Conservation (phyloP, 2,888 invertebrate species). For the Andrena marginata region DNA sequence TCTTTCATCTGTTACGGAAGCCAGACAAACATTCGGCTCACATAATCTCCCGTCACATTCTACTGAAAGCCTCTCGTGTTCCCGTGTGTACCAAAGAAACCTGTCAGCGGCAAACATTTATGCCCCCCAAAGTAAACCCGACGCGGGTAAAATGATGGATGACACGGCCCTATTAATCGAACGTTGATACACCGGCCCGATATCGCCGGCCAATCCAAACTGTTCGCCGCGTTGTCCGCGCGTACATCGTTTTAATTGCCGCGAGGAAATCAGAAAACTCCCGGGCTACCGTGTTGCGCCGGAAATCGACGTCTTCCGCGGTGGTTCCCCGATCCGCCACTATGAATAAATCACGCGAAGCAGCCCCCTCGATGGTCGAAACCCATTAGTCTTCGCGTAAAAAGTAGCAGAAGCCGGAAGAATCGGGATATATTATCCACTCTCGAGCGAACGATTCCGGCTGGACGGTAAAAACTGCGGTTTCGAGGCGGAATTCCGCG, state of each 20-base stretch:
- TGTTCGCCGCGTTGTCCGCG: not conserved
- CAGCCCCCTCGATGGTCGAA: slow-evolving; percentile 28
- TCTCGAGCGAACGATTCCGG: slow-evolving; percentile 14
- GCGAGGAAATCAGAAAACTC: not conserved
- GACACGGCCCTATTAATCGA: slow-evolving; percentile 31
- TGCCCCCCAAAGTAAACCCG: slow-evolving; percentile 14
- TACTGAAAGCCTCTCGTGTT: not conserved
- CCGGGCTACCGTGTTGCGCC: not conserved
- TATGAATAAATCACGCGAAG: slow-evolving; percentile 61
- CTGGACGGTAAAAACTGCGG: slow-evolving; percentile 25
- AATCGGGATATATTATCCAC: slow-evolving; percentile 48
- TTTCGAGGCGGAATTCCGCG: not conserved
- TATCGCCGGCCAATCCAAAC: not conserved
- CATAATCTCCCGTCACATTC: not conserved
- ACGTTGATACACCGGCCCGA: slow-evolving; percentile 18
- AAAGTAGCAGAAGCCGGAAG: slow-evolving; percentile 39
- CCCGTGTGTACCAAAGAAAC: slow-evolving; percentile 1
- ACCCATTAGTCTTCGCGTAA: slow-evolving; percentile 53
- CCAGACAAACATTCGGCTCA: not conserved
- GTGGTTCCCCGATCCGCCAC: slow-evolving; percentile 5
- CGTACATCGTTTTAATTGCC: not conserved
- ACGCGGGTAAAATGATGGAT: slow-evolving; percentile 35
- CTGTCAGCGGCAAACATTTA: slow-evolving; percentile 39
- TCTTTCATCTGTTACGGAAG: not conserved
- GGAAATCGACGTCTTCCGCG: slow-evolving; percentile 38